phyloP scores from a whole-genome alignment of 2,888 invertebrate species.

The Eulithis prunata region DNA sequence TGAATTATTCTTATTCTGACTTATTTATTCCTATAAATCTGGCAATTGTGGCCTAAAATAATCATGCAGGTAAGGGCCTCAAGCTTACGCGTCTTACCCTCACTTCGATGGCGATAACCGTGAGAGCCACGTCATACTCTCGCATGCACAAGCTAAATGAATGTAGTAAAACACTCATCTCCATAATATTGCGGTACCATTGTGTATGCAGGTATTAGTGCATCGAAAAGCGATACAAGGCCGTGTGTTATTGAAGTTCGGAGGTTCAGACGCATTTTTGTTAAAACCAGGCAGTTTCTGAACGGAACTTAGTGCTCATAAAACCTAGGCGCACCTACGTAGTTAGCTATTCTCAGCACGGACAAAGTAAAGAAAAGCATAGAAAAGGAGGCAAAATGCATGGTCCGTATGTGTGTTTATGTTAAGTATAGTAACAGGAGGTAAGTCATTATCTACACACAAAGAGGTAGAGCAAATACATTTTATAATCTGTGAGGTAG shows the following conservation, averaged over 20 bases:
- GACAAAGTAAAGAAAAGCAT: too few relatives aligned
- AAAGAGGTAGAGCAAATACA: too few relatives aligned
- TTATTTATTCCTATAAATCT: background rate
- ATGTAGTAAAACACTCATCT: constrained; percentile 31
- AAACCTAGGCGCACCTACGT: too few relatives aligned
- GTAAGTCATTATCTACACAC: too few relatives aligned
- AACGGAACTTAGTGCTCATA: background rate
- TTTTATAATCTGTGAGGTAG: too few relatives aligned
- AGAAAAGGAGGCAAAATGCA: too few relatives aligned
- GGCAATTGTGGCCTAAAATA: background rate
- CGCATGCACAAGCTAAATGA: constrained; percentile 16
- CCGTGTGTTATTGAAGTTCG: constrained; percentile 8
- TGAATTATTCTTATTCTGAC: too few relatives aligned
- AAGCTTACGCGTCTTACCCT: background rate
- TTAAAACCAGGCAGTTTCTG: constrained; percentile 3
- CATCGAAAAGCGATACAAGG: constrained; percentile 36
- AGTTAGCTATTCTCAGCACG: too few relatives aligned
- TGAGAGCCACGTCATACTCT: background rate
- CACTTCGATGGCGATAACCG: background rate
- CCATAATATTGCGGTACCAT: constrained; percentile 35
- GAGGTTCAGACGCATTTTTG: constrained; percentile 7
- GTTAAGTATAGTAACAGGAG: too few relatives aligned
- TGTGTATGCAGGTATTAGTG: constrained; percentile 38
- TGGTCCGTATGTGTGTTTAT: too few relatives aligned
- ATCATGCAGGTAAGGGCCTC: background rate